Evolutionary conservation across 2,797 vertebrate genomes (phyloP).

Genomic region (Enteromius radiatus): DNA sequence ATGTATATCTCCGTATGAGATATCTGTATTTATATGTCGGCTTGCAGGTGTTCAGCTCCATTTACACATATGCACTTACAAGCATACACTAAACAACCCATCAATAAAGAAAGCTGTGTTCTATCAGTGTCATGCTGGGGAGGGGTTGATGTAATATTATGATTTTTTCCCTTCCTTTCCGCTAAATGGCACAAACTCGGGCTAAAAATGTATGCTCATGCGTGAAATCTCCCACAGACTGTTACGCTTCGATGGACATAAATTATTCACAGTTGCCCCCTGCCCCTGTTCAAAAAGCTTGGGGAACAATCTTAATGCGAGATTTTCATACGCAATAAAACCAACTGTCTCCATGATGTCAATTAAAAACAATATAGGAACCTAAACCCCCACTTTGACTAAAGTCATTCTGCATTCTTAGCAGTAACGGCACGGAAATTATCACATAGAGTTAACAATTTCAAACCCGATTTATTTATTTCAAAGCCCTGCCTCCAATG

Average conservation of each 20-base stretch:
- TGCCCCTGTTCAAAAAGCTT: slow-evolving; percentile 35
- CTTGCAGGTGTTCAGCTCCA: slow-evolving; percentile 23
- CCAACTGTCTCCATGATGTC: not conserved
- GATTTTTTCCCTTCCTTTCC: slow-evolving; percentile 33
- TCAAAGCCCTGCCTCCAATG: slow-evolving; percentile 61
- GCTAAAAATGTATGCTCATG: slow-evolving; percentile 49
- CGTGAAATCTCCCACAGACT: slow-evolving; percentile 54
- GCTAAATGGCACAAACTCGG: slow-evolving; percentile 38
- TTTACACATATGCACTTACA: slow-evolving; percentile 1
- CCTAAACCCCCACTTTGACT: not conserved
- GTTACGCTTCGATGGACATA: slow-evolving; percentile 50
- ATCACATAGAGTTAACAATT: slow-evolving; percentile 60
- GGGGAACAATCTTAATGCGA: slow-evolving; percentile 28
- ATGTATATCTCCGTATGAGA: not conserved
- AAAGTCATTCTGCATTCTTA: slow-evolving; percentile 6
- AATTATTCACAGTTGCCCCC: slow-evolving; percentile 52
- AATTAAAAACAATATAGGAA: slow-evolving; percentile 1
- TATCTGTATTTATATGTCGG: not conserved
- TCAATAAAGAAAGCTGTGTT: slow-evolving; percentile 24
- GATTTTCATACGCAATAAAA: slow-evolving; percentile 32
- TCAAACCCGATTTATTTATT: slow-evolving; percentile 66
- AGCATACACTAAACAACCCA: slow-evolving; percentile 17
- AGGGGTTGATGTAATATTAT: slow-evolving; percentile 44
- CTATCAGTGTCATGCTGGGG: slow-evolving; percentile 13
- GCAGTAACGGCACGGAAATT: slow-evolving; percentile 40